A percentile compares a stretch with the other conserved stretches of the same genome.
These are phyloP conservation scores for Phrynocephalus guinanensis DNA, from an alignment of 2,797 vertebrate genomes.

Conservation along the genomic window DNA sequence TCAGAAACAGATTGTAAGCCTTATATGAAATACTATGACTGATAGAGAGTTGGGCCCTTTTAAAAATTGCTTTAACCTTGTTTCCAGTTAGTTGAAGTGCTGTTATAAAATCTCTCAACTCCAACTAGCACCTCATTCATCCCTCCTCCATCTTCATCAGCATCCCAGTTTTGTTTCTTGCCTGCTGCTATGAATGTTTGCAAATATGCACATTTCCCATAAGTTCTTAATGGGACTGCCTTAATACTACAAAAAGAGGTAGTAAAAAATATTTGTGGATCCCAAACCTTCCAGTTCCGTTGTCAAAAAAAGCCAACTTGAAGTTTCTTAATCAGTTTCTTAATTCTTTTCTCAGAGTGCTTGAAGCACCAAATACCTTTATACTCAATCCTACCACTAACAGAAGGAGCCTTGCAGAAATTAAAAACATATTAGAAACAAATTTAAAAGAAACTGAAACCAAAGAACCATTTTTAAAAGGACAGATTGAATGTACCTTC, in stretches of 20 bases:
- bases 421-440: too few relatives aligned
- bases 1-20: not conserved
- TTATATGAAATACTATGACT: not conserved
- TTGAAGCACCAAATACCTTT: too few relatives aligned
- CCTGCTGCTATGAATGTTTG: not conserved
- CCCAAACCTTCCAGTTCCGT: too few relatives aligned
- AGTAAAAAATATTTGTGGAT: not conserved
- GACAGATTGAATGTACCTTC: too few relatives aligned
- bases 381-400: too few relatives aligned
- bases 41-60: not conserved
- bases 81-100: not conserved
- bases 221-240: not conserved
- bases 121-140: not conserved
- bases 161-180: not conserved
- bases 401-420: too few relatives aligned
- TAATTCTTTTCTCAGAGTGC: too few relatives aligned
- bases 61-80: not conserved
- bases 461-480: too few relatives aligned
- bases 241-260: not conserved
- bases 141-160: not conserved
- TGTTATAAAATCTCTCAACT: not conserved
- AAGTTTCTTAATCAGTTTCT: too few relatives aligned
- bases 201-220: not conserved
- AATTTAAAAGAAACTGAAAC: too few relatives aligned
- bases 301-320: too few relatives aligned